phyloP scores from a whole-genome alignment of 2,797 vertebrate species.

The Acestrorhynchus altus region DNA sequence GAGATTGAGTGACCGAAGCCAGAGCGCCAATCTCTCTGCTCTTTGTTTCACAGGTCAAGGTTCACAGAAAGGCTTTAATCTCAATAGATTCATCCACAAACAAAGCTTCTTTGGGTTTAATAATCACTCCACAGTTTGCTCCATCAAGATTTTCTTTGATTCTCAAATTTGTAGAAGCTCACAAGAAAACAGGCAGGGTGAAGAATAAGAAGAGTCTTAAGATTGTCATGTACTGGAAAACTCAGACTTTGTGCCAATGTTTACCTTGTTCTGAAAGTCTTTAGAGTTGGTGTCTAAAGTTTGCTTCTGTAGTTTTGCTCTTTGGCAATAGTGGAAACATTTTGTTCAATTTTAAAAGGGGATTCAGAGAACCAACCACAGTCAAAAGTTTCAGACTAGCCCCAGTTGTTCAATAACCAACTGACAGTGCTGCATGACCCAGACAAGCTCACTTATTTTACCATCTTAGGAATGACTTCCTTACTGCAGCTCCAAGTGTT shows the following conservation, averaged over 20 bases:
- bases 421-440: too few relatives aligned
- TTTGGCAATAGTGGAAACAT: too few relatives aligned
- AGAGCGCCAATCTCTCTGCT: background rate
- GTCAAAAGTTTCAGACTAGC: too few relatives aligned
- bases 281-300: too few relatives aligned
- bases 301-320: background rate
- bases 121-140: background rate
- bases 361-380: too few relatives aligned
- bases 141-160: background rate
- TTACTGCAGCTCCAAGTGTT: too few relatives aligned
- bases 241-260: background rate
- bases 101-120: background rate
- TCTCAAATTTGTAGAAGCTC: background rate
- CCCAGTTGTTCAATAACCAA: too few relatives aligned
- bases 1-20: background rate
- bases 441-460: too few relatives aligned
- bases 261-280: background rate
- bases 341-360: too few relatives aligned
- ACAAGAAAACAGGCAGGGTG: background rate
- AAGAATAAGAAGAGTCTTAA: background rate
- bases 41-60: background rate
- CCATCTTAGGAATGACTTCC: too few relatives aligned
- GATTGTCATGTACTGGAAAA: background rate
- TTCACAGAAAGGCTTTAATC: background rate
- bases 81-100: background rate